Evolutionary conservation across 2,888 invertebrate species (phyloP).

Genomic region (Calliphora vomitoria): DNA sequence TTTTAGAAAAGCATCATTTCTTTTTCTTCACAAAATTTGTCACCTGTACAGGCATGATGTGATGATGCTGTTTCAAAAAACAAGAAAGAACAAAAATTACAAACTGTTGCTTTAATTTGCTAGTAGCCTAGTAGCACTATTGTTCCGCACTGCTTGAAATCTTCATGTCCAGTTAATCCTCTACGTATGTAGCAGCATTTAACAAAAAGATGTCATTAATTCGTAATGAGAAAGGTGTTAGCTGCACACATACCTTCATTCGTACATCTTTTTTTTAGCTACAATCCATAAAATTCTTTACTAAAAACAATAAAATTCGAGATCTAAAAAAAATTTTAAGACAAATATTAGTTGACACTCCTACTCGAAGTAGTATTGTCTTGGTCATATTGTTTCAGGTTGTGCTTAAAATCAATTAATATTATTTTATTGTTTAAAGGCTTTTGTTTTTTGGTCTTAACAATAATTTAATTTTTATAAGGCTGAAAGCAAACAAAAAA

Average conservation of each 20-base stretch:
- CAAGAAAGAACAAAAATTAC: background rate
- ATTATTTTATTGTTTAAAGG: slow-evolving; percentile 46
- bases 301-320: slow-evolving; percentile 2
- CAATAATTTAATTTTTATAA: slow-evolving; percentile 17
- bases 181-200: background rate
- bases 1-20: slow-evolving; percentile 13
- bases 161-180: slow-evolving; percentile 6
- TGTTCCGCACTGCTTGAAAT: slow-evolving; percentile 55
- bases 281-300: slow-evolving; percentile 1
- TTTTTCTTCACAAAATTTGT: slow-evolving; percentile 42
- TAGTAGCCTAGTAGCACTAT: slow-evolving; percentile 37
- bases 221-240: slow-evolving; percentile 82
- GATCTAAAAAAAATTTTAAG: slow-evolving; percentile 59
- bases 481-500: background rate
- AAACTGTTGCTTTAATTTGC: slow-evolving; percentile 4
- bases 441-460: slow-evolving; percentile 37
- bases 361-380: slow-evolving; percentile 70
- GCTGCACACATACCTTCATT: slow-evolving; percentile 23
- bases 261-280: background rate
- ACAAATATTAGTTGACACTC: slow-evolving; percentile 79
- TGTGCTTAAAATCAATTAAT: slow-evolving; percentile 81
- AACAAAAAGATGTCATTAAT: slow-evolving; percentile 79
- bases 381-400: slow-evolving; percentile 64
- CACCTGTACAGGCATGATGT: slow-evolving; percentile 68
- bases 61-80: slow-evolving; percentile 22